A percentile compares a stretch with the other conserved stretches of the same genome.
phyloP scores from a whole-genome alignment of 2,888 invertebrate species.

The Nephrotoma appendiculata region DNA sequence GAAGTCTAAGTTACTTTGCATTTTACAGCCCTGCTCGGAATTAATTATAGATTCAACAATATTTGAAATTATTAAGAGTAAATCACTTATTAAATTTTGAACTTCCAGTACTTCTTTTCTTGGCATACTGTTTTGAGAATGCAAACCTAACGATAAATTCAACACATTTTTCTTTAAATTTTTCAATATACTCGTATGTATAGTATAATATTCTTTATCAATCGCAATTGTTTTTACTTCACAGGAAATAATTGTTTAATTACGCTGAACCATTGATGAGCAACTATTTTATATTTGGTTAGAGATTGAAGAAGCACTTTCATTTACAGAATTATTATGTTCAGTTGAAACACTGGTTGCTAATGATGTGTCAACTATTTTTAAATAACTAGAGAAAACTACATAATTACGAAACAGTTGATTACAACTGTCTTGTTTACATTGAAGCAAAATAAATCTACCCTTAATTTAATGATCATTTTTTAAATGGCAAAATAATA shows the following conservation, averaged over 20 bases:
- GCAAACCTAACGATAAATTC: slow-evolving; percentile 1
- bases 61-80: slow-evolving; percentile 5
- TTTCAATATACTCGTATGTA: too few species aligned
- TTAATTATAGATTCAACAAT: neutral
- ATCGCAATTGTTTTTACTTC: neutral
- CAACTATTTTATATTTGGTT: too few species aligned
- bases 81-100: slow-evolving; percentile 6
- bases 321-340: neutral
- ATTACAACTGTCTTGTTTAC: slow-evolving; percentile 9
- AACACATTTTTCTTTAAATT: slow-evolving; percentile 1
- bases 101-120: slow-evolving; percentile 8
- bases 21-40: neutral
- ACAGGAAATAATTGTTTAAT: too few species aligned
- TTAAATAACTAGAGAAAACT: slow-evolving; percentile 5
- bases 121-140: slow-evolving; percentile 7
- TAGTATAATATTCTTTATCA: neutral
- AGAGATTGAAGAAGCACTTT: neutral
- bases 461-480: too few species aligned
- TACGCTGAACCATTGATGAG: too few species aligned
- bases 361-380: slow-evolving; percentile 1
- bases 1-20: neutral
- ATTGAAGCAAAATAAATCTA: neutral
- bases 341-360: neutral
- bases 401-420: slow-evolving; percentile 9
- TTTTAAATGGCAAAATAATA: slow-evolving; percentile 4